These are phyloP conservation scores for Mus spicilegus DNA, from an alignment of 2,113 vertebrate genomes.

Conservation along the genomic window DNA sequence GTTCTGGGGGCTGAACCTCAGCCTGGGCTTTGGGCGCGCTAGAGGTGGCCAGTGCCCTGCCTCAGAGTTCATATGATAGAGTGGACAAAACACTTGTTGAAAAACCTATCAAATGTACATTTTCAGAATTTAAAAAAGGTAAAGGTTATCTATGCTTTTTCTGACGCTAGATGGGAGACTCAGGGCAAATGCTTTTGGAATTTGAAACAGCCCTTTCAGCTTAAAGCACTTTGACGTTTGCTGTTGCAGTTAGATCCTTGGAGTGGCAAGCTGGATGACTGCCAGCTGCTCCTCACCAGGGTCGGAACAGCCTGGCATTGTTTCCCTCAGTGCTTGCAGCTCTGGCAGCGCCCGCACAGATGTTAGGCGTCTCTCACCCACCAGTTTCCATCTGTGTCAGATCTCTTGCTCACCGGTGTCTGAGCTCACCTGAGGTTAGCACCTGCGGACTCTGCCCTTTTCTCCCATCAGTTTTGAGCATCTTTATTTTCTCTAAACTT, in stretches of 20 bases:
- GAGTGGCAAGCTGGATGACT: neutral
- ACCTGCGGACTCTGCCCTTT: neutral
- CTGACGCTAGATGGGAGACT: neutral
- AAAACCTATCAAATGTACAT: neutral
- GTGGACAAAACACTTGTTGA: neutral
- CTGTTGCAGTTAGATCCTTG: neutral
- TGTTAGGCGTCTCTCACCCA: accelerated
- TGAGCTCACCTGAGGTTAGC: neutral
- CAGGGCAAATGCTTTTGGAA: neutral
- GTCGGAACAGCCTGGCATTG: neutral
- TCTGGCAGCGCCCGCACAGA: neutral
- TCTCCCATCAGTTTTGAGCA: neutral
- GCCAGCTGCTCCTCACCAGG: neutral
- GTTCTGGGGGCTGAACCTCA: neutral
- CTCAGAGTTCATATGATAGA: neutral
- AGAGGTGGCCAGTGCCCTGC: neutral
- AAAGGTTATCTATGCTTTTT: neutral
- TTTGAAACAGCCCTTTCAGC: neutral
- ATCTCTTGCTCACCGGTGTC: neutral
- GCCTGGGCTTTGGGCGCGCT: neutral
- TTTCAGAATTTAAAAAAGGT: neutral
- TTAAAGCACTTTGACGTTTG: neutral
- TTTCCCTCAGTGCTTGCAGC: neutral
- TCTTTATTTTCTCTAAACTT: neutral
- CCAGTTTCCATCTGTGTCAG: neutral